Percentiles rank a stretch among this genome's conserved stretches.
Evolutionary conservation across 1,140 invertebrate genomes (phyloP).

Genomic region (Hirudo medicinalis): DNA sequence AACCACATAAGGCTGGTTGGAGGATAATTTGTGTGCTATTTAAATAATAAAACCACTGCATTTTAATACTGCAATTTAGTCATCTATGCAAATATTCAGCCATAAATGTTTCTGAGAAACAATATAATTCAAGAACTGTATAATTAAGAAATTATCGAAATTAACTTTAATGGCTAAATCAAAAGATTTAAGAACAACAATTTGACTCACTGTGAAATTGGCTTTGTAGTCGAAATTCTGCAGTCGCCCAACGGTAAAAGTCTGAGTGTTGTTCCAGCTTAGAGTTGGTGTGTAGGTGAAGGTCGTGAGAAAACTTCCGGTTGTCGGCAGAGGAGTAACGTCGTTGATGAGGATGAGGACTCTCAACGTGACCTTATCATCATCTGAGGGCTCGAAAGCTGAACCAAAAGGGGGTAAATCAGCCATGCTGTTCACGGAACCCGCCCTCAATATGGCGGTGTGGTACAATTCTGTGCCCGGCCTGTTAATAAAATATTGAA

Average conservation of each 20-base stretch:
- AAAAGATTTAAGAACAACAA: too few relatives aligned
- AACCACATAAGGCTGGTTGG: neutral
- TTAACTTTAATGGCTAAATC: too few relatives aligned
- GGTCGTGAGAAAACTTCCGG: neutral
- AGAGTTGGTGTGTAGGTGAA: neutral
- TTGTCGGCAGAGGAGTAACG: neutral
- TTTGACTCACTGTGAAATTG: too few relatives aligned
- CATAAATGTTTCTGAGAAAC: too few relatives aligned
- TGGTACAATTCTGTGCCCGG: neutral
- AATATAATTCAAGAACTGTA: too few relatives aligned
- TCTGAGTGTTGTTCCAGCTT: neutral
- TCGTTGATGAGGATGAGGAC: slow-evolving; percentile 2
- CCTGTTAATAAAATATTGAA: too few relatives aligned
- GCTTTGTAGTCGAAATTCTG: too few relatives aligned
- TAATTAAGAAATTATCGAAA: too few relatives aligned
- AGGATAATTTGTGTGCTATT: neutral
- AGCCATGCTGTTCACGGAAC: neutral
- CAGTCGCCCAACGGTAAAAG: neutral
- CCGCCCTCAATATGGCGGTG: neutral
- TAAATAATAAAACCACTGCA: too few relatives aligned
- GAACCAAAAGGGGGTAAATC: neutral
- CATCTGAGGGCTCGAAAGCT: neutral
- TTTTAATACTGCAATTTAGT: too few relatives aligned
- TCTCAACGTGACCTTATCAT: slow-evolving; percentile 11
- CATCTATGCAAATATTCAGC: too few relatives aligned